phyloP scores from a whole-genome alignment of 2,888 invertebrate genomes.

The Proisotoma minuta region DNA sequence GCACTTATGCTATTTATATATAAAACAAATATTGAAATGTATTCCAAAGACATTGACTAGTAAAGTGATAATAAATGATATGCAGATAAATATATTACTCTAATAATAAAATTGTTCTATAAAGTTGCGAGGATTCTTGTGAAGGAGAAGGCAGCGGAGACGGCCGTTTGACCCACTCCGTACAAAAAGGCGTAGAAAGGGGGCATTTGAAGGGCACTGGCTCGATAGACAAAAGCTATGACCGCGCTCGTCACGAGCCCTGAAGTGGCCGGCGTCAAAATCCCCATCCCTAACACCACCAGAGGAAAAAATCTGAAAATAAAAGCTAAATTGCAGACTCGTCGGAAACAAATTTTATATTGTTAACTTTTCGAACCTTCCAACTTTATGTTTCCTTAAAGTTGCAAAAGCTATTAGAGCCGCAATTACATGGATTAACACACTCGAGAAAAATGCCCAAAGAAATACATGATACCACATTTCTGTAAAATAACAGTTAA shows the following conservation, averaged over 20 bases:
- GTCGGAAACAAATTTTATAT: no score
- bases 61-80: no score
- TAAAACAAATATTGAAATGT: no score
- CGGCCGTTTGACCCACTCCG: constrained; percentile 88
- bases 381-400: constrained; percentile 87
- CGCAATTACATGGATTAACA: constrained; percentile 83
- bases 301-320: constrained; percentile 77
- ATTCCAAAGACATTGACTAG: no score
- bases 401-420: constrained; percentile 86
- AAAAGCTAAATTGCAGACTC: no score
- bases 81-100: no score
- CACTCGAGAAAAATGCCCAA: constrained; percentile 90
- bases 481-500: constrained; percentile 61
- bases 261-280: constrained; percentile 79
- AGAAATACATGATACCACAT: constrained; percentile 97
- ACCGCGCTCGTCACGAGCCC: constrained; percentile 86
- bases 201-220: constrained; percentile 81
- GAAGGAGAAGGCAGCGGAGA: constrained; percentile 85
- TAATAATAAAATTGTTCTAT: no score
- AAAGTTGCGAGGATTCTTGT: constrained; percentile 88
- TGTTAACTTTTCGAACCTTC: constrained; percentile 55
- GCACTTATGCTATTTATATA: no score
- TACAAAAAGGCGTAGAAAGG: constrained; percentile 88
- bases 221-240: constrained; percentile 87
- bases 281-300: constrained; percentile 80